Conservation (phyloP, 2,113 vertebrate genomes). For the Stigmatopora nigra region DNA sequence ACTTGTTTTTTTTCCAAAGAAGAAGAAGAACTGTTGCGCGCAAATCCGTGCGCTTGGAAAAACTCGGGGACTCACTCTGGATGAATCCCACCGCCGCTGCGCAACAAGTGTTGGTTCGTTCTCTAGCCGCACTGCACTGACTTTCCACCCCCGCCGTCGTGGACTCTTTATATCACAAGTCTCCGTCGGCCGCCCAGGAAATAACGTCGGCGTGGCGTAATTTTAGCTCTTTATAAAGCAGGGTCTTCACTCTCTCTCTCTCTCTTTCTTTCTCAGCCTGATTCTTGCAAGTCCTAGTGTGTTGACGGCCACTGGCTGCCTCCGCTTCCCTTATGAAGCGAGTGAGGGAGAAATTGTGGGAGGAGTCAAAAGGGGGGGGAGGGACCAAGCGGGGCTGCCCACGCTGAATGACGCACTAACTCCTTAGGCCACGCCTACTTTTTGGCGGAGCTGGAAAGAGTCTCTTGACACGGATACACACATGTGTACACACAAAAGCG, state of each 20-base stretch:
- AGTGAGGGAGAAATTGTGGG: not conserved
- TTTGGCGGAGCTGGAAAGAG: not conserved
- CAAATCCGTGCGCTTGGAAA: slow-evolving; percentile 30
- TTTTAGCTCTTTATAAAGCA: slow-evolving; percentile 85
- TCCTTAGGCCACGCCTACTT: not conserved
- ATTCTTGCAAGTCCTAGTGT: not conserved
- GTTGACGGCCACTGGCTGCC: not conserved
- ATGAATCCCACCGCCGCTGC: not conserved
- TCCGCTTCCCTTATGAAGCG: not conserved
- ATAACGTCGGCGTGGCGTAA: slow-evolving; percentile 78
- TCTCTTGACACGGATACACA: not conserved
- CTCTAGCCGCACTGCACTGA: not conserved
- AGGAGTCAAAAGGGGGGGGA: too few relatives aligned
- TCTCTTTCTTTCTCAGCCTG: slow-evolving; percentile 22
- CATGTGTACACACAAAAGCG: not conserved
- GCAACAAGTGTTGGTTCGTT: slow-evolving; percentile 7
- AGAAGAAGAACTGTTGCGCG: slow-evolving; percentile 20
- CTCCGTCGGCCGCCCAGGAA: slow-evolving; percentile 70
- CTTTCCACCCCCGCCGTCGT: not conserved
- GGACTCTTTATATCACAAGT: slow-evolving; percentile 51
- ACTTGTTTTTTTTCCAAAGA: not conserved
- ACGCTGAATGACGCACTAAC: not conserved
- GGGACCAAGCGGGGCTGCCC: not conserved
- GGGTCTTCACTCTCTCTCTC: slow-evolving; percentile 26
- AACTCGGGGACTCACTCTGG: not conserved